These are phyloP conservation scores for Rosalia funebris DNA, from an alignment of 2,888 invertebrate species.

Conservation along the genomic window DNA sequence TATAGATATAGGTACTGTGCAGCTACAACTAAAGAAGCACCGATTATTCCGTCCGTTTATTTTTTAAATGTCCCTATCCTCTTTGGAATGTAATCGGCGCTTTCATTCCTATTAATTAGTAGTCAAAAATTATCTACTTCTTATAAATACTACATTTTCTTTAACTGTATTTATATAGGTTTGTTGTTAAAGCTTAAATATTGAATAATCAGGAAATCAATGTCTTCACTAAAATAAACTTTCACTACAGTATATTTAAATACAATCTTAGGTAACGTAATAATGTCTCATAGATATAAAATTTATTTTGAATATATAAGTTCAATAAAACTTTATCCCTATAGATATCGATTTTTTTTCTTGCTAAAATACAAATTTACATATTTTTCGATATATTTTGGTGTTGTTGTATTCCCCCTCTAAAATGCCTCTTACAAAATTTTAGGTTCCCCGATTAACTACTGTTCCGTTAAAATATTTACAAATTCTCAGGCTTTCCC, in stretches of 20 bases:
- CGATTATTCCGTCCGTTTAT: conserved; percentile 41
- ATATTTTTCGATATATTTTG: conserved; percentile 57
- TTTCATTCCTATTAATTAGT: conserved; percentile 44
- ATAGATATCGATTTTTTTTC: conserved; percentile 47
- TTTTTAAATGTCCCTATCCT: conserved; percentile 36
- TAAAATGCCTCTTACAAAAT: conserved; percentile 31
- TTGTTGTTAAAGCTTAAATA: conserved; percentile 53
- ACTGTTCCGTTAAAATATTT: conserved; percentile 43
- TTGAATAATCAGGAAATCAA: conserved; percentile 49
- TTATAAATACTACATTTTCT: conserved; percentile 54
- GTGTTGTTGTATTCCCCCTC: conserved; percentile 49
- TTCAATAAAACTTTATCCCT: conserved; percentile 51
- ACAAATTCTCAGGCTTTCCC: conserved; percentile 47
- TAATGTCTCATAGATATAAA: conserved; percentile 57
- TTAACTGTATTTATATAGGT: conserved; percentile 48
- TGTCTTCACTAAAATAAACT: conserved; percentile 52
- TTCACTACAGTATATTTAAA: conserved; percentile 56
- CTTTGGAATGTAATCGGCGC: conserved; percentile 45
- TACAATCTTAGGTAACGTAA: conserved; percentile 53
- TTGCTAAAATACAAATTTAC: conserved; percentile 58
- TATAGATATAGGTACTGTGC: conserved; percentile 55
- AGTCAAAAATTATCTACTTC: conserved; percentile 55
- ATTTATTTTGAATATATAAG: conserved; percentile 56
- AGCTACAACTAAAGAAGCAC: conserved; percentile 50
- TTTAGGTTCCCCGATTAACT: conserved; percentile 28